phyloP scores from a whole-genome alignment of 92 coral and sea anemone species.

The Phymanthus crucifer region DNA sequence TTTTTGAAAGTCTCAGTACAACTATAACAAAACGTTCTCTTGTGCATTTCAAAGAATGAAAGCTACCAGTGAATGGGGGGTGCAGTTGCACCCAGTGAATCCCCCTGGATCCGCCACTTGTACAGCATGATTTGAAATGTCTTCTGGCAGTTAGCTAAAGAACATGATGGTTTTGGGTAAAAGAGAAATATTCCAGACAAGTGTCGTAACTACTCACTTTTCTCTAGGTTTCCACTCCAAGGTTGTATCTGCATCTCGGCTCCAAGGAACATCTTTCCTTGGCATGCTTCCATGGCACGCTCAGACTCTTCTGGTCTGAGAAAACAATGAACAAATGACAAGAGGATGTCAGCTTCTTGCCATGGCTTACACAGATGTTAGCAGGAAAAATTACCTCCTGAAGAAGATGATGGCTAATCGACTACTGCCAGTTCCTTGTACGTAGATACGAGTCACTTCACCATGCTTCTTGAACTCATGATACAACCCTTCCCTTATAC shows the following conservation, averaged over 20 bases:
- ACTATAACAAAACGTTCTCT: too few relatives aligned
- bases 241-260: conserved; percentile 86
- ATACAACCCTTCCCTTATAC: conserved; percentile 90
- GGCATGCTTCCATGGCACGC: conserved; percentile 86
- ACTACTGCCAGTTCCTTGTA: conserved; percentile 82
- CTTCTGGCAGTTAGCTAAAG: too few relatives aligned
- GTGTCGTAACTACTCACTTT: not conserved
- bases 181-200: not conserved
- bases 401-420: conserved; percentile 88
- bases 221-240: conserved; percentile 63
- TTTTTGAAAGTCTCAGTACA: too few relatives aligned
- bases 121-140: too few relatives aligned
- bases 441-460: conserved; percentile 86
- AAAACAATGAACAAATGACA: not conserved
- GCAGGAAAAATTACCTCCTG: conserved; percentile 61
- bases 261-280: conserved; percentile 93
- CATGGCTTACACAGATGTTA: not conserved
- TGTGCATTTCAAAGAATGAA: too few relatives aligned
- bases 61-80: too few relatives aligned
- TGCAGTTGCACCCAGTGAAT: too few relatives aligned
- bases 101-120: too few relatives aligned
- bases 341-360: not conserved
- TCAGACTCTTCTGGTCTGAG: conserved; percentile 91
- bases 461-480: conserved; percentile 99
- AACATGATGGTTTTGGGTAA: too few relatives aligned